Percentiles rank a stretch among this genome's conserved stretches.
These are phyloP conservation scores for Peromyscus polionotus DNA, from an alignment of 2,113 vertebrate genomes.

Conservation along the genomic window DNA sequence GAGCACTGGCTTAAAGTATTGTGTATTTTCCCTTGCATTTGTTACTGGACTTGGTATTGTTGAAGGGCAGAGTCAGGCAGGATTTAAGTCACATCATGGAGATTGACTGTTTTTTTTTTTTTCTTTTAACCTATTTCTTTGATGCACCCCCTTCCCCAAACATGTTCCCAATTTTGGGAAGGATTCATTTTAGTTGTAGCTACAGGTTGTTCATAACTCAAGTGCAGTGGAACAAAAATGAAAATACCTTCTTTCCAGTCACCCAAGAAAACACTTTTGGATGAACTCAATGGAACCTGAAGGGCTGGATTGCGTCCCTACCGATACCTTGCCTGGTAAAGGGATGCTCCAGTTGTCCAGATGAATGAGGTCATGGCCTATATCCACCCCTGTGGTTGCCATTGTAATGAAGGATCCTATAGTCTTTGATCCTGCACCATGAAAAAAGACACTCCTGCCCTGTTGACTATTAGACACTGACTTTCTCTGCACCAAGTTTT, in stretches of 20 bases:
- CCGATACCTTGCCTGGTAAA: background rate
- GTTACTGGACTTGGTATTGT: background rate
- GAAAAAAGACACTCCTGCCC: background rate
- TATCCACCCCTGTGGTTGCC: background rate
- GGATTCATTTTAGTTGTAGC: background rate
- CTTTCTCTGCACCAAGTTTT: constrained; percentile 4
- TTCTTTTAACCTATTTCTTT: background rate
- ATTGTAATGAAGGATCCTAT: background rate
- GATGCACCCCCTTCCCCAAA: background rate
- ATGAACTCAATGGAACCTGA: background rate
- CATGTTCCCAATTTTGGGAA: background rate
- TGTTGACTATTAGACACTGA: background rate
- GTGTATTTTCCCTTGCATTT: background rate
- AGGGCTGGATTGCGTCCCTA: background rate
- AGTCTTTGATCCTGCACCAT: too few species aligned
- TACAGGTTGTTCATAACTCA: background rate
- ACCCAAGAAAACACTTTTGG: background rate
- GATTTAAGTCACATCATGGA: background rate
- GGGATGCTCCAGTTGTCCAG: background rate
- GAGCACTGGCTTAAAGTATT: background rate
- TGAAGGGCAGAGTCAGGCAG: background rate
- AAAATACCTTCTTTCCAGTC: background rate
- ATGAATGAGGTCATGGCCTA: background rate
- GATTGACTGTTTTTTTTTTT: background rate
- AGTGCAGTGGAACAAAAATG: background rate